Percentiles rank a stretch among this genome's conserved stretches.
phyloP scores from a whole-genome alignment of 2,888 invertebrate genomes.

The Lapara coniferarum region DNA sequence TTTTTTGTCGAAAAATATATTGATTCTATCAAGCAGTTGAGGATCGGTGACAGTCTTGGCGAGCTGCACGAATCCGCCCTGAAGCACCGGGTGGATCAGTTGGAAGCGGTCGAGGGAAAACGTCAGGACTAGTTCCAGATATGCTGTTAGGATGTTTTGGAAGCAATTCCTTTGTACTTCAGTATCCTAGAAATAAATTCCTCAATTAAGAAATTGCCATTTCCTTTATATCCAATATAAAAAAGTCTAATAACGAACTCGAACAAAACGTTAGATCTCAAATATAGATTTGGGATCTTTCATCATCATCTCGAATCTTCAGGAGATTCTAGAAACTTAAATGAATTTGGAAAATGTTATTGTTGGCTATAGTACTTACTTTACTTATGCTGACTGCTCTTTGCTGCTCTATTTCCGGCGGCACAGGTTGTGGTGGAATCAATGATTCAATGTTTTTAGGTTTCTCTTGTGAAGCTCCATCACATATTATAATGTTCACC shows the following conservation, averaged over 20 bases:
- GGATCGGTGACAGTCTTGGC: slow-evolving; percentile 77
- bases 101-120: slow-evolving; percentile 85
- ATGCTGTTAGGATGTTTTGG: slow-evolving; percentile 93
- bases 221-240: too few relatives aligned
- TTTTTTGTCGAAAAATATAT: slow-evolving; percentile 81
- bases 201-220: too few relatives aligned
- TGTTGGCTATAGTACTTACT: slow-evolving; percentile 69
- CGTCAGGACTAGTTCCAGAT: slow-evolving; percentile 89
- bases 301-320: too few relatives aligned
- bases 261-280: too few relatives aligned
- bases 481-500: slow-evolving; percentile 73
- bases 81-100: slow-evolving; percentile 73
- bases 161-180: slow-evolving; percentile 93
- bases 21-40: slow-evolving; percentile 78
- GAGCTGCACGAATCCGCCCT: slow-evolving; percentile 71
- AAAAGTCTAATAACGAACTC: too few relatives aligned
- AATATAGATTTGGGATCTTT: too few relatives aligned
- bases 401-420: slow-evolving; percentile 93
- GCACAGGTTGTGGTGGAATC: slow-evolving; percentile 87
- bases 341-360: too few relatives aligned
- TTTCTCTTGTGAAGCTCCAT: slow-evolving; percentile 62
- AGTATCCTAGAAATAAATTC: slow-evolving; percentile 85
- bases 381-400: slow-evolving; percentile 91
- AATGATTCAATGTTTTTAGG: slow-evolving; percentile 70
- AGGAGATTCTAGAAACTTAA: too few relatives aligned